Conservation (phyloP, 2,888 invertebrate genomes). For the Dasysyrphus tricinctus region DNA sequence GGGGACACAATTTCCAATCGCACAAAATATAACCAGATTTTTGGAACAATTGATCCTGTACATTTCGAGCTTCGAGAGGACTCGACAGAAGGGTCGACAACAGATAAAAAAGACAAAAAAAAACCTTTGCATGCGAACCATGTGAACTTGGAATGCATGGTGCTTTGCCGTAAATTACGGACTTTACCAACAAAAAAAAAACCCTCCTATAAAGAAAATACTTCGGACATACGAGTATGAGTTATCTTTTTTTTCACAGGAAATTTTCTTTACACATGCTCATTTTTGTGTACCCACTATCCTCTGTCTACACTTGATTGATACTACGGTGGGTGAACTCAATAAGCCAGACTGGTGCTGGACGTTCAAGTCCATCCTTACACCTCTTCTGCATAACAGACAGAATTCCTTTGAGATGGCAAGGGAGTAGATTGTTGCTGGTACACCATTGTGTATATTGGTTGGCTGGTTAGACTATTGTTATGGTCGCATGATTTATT, state of each 20-base stretch:
- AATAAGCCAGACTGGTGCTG: conserved; percentile 60
- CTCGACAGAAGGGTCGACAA: not conserved
- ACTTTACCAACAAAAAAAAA: conserved; percentile 44
- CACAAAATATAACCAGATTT: conserved; percentile 70
- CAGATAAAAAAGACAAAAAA: conserved; percentile 17
- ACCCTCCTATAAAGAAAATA: conserved; percentile 45
- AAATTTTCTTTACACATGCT: conserved; percentile 19
- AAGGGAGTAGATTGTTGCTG: not conserved
- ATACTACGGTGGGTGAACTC: conserved; percentile 59
- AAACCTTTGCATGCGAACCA: conserved; percentile 58
- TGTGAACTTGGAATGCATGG: conserved; percentile 59
- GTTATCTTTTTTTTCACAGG: not conserved
- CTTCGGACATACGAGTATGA: conserved; percentile 38
- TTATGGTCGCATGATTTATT: conserved; percentile 58
- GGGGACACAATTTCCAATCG: conserved; percentile 74
- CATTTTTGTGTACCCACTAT: conserved; percentile 7
- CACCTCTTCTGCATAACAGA: conserved; percentile 50
- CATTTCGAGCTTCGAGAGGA: conserved; percentile 2
- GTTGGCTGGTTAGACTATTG: conserved; percentile 22
- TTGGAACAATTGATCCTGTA: conserved; percentile 70
- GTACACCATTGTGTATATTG: not conserved
- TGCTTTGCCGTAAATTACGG: conserved; percentile 59
- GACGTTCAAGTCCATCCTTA: conserved; percentile 40
- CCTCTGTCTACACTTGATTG: conserved; percentile 58
- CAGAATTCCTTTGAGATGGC: conserved; percentile 2